Evolutionary conservation across 64 coral and sea anemone genomes (phyloP).

Genomic region (Pachyseris speciosa): DNA sequence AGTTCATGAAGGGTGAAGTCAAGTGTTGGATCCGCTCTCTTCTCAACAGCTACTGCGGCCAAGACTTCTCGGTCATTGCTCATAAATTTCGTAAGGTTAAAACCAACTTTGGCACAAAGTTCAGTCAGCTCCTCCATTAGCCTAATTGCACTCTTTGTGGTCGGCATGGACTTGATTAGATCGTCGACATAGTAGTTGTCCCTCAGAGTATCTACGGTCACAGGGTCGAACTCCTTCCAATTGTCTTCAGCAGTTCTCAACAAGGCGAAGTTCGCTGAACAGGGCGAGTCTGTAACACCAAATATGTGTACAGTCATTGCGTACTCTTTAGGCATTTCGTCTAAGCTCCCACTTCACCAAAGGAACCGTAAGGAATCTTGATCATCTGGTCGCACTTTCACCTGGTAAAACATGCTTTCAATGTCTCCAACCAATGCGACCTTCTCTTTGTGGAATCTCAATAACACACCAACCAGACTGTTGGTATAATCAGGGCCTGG

Average conservation of each 20-base stretch:
- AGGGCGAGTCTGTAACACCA: constrained; percentile 66
- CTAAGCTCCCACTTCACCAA: constrained; percentile 22
- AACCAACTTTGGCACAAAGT: constrained; percentile 50
- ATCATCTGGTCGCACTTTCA: constrained; percentile 40
- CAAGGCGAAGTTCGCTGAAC: constrained; percentile 21
- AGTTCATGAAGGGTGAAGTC: constrained; percentile 17
- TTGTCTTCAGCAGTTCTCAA: constrained; percentile 15
- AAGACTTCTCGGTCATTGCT: background rate
- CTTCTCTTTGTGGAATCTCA: constrained; percentile 29
- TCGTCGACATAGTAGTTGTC: constrained; percentile 65
- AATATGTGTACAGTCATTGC: constrained; percentile 67
- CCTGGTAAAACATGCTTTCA: constrained; percentile 54
- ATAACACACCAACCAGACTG: constrained; percentile 7
- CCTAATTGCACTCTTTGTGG: background rate
- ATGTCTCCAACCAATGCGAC: constrained; percentile 30
- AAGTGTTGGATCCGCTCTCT: background rate
- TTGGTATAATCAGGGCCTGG: constrained; percentile 17
- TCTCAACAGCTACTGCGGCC: background rate
- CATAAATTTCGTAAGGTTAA: constrained; percentile 66
- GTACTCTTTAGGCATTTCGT: constrained; percentile 23
- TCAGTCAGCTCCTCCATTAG: background rate
- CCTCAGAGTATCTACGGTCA: background rate
- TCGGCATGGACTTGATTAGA: constrained; percentile 1
- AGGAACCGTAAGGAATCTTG: constrained; percentile 63
- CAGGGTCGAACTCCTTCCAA: background rate